Conservation (phyloP, 2,797 vertebrate species). For the Myotis myotis region DNA sequence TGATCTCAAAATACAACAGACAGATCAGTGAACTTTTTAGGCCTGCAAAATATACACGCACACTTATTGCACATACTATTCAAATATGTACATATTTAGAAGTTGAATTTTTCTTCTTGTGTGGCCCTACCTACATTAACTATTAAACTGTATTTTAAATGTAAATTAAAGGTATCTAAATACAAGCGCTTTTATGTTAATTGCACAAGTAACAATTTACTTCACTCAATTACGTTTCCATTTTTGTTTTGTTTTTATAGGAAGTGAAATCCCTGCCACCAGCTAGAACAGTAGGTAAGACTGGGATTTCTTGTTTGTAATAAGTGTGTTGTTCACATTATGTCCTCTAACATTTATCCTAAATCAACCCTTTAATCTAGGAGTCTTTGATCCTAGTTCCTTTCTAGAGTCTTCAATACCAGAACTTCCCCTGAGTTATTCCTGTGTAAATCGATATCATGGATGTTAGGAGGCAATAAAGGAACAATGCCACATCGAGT, state of each 20-base stretch:
- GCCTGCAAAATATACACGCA: neutral
- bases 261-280: conserved; percentile 69
- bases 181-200: conserved; percentile 67
- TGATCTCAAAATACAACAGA: conserved; percentile 40
- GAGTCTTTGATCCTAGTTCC: conserved; percentile 78
- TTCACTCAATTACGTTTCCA: conserved; percentile 59
- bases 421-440: conserved; percentile 65
- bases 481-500: conserved; percentile 72
- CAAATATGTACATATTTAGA: conserved; percentile 29
- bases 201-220: conserved; percentile 72
- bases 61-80: conserved; percentile 24
- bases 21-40: conserved; percentile 13
- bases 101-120: conserved; percentile 60
- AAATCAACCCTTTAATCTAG: conserved; percentile 80
- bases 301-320: conserved; percentile 72
- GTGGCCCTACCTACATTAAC: conserved; percentile 58
- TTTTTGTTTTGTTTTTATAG: conserved; percentile 73
- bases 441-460: conserved; percentile 77
- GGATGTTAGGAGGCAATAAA: conserved; percentile 73
- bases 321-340: conserved; percentile 74
- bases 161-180: conserved; percentile 73
- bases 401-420: conserved; percentile 73
- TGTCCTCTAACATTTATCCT: conserved; percentile 77
- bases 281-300: conserved; percentile 68
- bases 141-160: conserved; percentile 65